phyloP scores from a whole-genome alignment of 1,140 invertebrate genomes.

The Prorops nasuta region DNA sequence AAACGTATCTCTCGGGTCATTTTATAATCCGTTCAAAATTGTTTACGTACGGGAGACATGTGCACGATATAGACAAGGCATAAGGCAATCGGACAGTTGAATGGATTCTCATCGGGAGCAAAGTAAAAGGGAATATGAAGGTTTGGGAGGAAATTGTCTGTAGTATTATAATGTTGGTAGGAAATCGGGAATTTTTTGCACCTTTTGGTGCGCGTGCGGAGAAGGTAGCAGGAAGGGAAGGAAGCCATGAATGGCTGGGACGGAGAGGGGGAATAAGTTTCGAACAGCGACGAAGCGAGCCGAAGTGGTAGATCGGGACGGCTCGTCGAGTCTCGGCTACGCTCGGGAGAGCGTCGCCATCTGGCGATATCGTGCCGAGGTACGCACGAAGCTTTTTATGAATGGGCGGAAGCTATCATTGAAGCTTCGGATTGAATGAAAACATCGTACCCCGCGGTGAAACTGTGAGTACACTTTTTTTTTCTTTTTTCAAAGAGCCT shows the following conservation, averaged over 20 bases:
- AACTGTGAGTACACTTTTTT: too few species aligned
- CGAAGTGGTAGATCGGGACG: not conserved
- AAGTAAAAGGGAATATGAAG: too few species aligned
- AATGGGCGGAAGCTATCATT: slow-evolving; percentile 76
- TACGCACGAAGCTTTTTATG: slow-evolving; percentile 65
- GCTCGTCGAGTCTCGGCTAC: slow-evolving; percentile 8
- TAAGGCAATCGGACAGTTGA: too few species aligned
- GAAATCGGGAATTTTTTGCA: not conserved
- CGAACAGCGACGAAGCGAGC: not conserved
- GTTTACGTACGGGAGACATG: too few species aligned
- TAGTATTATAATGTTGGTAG: too few species aligned
- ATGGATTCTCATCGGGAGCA: too few species aligned
- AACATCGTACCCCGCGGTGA: slow-evolving; percentile 46
- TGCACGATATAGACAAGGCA: too few species aligned
- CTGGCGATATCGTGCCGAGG: slow-evolving; percentile 48
- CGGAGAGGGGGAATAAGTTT: slow-evolving; percentile 4
- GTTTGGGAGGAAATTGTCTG: too few species aligned
- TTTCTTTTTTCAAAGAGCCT: too few species aligned
- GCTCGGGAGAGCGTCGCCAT: slow-evolving; percentile 47
- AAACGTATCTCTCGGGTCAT: too few species aligned
- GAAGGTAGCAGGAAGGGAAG: slow-evolving; percentile 1
- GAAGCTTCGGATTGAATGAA: slow-evolving; percentile 60
- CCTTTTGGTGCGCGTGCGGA: slow-evolving; percentile 4
- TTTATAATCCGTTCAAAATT: too few species aligned
- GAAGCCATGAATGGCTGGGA: not conserved